These are phyloP conservation scores for Eustalomyia histrio DNA, from an alignment of 2,888 invertebrate genomes.

Conservation along the genomic window DNA sequence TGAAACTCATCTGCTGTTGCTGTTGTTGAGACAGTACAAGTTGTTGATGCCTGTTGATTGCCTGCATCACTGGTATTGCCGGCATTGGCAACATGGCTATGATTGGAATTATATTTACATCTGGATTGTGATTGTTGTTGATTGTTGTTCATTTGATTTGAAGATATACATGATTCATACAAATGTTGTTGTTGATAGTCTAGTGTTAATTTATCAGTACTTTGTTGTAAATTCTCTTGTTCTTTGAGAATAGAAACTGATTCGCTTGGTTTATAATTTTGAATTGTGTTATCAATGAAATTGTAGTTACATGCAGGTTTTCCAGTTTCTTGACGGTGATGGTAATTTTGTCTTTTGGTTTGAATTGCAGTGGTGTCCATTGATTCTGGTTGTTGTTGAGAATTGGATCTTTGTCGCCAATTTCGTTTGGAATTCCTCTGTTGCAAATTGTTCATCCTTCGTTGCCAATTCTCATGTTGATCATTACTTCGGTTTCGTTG, in stretches of 20 bases:
- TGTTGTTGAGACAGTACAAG: too few species aligned
- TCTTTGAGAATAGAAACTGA: conserved; percentile 65
- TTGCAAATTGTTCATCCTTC: too few species aligned
- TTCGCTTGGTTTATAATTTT: conserved; percentile 46
- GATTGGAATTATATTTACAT: conserved; percentile 65
- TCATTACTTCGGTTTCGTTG: too few species aligned
- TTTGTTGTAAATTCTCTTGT: conserved; percentile 57
- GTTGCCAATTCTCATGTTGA: too few species aligned
- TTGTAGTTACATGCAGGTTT: too few species aligned
- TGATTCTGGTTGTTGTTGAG: too few species aligned
- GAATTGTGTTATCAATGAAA: conserved; percentile 33
- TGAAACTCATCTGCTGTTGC: conserved; percentile 57
- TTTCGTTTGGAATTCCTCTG: too few species aligned
- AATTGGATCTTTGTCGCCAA: too few species aligned
- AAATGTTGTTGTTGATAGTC: conserved; percentile 67
- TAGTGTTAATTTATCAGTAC: conserved; percentile 61
- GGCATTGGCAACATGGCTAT: conserved; percentile 50
- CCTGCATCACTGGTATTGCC: conserved; percentile 68
- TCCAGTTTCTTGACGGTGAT: too few species aligned
- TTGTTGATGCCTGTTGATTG: conserved; percentile 67
- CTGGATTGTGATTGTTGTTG: conserved; percentile 62
- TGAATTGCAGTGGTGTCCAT: too few species aligned
- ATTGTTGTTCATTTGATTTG: conserved; percentile 39
- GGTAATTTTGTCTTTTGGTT: too few species aligned
- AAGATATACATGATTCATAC: conserved; percentile 62